Evolutionary conservation across 2,113 vertebrate species (phyloP), one percentile per base, ranked within the genome.

Genomic region (Anoplopoma fimbria): DNA sequence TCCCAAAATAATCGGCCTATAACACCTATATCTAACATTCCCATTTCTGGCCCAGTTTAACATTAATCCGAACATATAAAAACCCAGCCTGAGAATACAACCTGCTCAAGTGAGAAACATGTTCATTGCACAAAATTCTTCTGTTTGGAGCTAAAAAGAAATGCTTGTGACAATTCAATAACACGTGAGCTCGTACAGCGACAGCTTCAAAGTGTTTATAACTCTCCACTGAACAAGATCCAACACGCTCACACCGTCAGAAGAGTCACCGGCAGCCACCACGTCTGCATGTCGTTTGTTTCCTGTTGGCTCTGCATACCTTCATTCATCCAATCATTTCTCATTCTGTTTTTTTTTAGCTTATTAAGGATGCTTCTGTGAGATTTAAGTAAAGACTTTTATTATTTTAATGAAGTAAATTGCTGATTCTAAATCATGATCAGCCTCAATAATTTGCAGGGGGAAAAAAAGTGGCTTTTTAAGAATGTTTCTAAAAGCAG

Each of bases 181-280:
- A 38, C 19, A 60, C 40, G 29, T 0, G 1, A 49, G 51, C 55
- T 9, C 1, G 6, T 36, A 42, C 6, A 49, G 55, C 29, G 25
- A 31, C 23, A 51, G 58, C 23, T 42, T 53, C 42, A 84, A 71
- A 42, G 69, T 65, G 77, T 77, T 90, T 58, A 88, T 73, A 82
- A 70, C 60, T 47, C 33, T 49, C 13, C 6, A 2, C 25, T 9
- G 47, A 72, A 83, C 93, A 90, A 81, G 90, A 78, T 23, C 67
- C 69, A 81, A 64, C 92, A 85, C 6, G 90, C 36, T 79, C 29
- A 0, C 38, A 34, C 34, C 36, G 55, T 61, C 71, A 78, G 38
- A 42, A 21, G 73, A 84, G 87, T 77, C 72, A 51, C 75, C 58
- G 25, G 65, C 17, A 60, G 76, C 27, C 75, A 63, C 64, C 68